These are phyloP conservation scores for Ictalurus punctatus DNA, from an alignment of 2,113 vertebrate genomes.

Conservation along the genomic window DNA sequence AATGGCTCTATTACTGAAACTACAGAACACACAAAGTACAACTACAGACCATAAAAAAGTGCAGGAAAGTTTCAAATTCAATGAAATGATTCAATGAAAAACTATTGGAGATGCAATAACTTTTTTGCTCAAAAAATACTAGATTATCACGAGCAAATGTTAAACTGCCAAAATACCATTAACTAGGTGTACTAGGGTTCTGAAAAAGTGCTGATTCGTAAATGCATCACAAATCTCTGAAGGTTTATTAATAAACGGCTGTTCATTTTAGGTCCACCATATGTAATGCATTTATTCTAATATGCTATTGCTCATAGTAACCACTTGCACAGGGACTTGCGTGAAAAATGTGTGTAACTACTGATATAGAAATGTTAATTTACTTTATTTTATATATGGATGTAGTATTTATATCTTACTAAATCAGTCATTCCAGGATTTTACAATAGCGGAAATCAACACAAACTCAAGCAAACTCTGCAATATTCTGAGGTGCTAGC, in stretches of 20 bases:
- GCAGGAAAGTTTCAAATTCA: neutral
- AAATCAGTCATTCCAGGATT: too few relatives aligned
- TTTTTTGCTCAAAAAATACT: neutral
- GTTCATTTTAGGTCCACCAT: neutral
- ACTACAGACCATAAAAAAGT: neutral
- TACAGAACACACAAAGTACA: neutral
- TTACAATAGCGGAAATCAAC: too few relatives aligned
- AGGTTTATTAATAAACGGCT: neutral
- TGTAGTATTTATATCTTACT: too few relatives aligned
- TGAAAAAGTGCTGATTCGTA: neutral
- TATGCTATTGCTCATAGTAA: neutral
- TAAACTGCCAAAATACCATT: neutral
- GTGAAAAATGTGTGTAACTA: too few relatives aligned
- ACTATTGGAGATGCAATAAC: neutral
- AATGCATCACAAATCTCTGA: neutral
- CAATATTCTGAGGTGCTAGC: too few relatives aligned
- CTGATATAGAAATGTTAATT: too few relatives aligned
- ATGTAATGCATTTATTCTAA: neutral
- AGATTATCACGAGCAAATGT: too few relatives aligned
- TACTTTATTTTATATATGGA: too few relatives aligned
- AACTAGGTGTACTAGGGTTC: too few relatives aligned
- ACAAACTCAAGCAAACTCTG: too few relatives aligned
- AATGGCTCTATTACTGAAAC: conserved; percentile 44
- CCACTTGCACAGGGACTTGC: neutral
- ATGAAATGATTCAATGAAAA: neutral